Percentiles rank a stretch among this genome's conserved stretches.
Evolutionary conservation across 2,888 invertebrate genomes (phyloP).

Genomic region (Pyrochroa serraticornis): DNA sequence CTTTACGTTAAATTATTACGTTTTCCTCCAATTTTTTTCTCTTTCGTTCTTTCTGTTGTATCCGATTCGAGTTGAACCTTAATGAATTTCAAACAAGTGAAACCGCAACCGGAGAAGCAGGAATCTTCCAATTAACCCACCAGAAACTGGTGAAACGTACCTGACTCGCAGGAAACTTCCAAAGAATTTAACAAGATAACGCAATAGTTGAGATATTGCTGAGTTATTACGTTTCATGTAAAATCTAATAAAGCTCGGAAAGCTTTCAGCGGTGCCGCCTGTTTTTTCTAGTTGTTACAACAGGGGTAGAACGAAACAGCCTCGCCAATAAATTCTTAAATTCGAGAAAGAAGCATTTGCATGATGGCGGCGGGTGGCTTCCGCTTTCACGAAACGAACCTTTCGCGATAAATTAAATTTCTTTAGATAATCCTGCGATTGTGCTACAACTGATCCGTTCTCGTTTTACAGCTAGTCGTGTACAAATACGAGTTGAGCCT

Average conservation of each 20-base stretch:
- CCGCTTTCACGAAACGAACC: not conserved
- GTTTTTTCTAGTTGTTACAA: not conserved
- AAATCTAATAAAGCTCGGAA: not conserved
- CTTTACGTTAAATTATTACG: slow-evolving; percentile 12
- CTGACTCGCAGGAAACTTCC: not conserved
- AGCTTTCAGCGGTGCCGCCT: not conserved
- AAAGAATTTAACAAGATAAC: not conserved
- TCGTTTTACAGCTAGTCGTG: not conserved
- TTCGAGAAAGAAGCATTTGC: too few relatives aligned
- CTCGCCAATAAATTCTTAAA: not conserved
- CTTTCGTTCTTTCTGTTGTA: slow-evolving; percentile 4
- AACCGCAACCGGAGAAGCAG: not conserved
- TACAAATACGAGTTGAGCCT: slow-evolving; percentile 16
- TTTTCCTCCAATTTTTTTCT: not conserved
- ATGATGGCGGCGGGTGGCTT: too few relatives aligned
- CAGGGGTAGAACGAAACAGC: not conserved
- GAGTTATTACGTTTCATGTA: too few relatives aligned
- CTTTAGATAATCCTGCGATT: not conserved
- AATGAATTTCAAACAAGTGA: slow-evolving; percentile 13
- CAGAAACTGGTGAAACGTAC: not conserved
- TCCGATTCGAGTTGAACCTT: slow-evolving; percentile 3
- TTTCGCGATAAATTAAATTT: not conserved
- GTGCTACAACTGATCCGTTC: slow-evolving; percentile 5
- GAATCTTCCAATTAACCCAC: slow-evolving; percentile 15
- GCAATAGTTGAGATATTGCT: not conserved